These are phyloP conservation scores for Buathra laborator DNA, from an alignment of 2,888 invertebrate genomes.

Conservation along the genomic window DNA sequence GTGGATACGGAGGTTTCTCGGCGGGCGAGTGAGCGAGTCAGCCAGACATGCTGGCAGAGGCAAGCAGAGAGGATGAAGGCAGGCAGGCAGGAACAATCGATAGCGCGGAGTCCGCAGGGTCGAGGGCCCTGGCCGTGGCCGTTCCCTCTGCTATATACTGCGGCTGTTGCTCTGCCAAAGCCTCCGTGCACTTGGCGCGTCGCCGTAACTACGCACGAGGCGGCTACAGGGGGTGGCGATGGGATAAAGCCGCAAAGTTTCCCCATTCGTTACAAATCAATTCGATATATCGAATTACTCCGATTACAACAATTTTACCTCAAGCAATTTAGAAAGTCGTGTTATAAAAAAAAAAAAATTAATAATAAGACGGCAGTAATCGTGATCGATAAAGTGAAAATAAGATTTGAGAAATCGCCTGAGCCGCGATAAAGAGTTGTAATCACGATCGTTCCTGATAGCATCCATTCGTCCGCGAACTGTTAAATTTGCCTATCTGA, in stretches of 20 bases:
- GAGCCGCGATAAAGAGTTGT: no score
- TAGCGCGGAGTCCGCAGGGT: conserved; percentile 66
- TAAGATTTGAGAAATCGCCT: no score
- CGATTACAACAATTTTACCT: neutral
- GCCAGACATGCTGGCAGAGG: conserved; percentile 55
- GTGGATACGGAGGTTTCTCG: neutral
- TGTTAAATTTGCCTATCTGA: neutral
- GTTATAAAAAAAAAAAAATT: neutral
- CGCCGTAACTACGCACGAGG: conserved; percentile 39
- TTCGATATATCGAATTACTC: neutral
- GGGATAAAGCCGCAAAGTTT: conserved; percentile 6
- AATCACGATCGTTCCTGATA: no score
- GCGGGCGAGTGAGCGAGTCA: conserved; percentile 39
- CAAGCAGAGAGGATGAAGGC: conserved; percentile 61
- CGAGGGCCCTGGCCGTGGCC: conserved; percentile 66
- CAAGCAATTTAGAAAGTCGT: neutral
- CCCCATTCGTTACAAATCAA: conserved; percentile 8
- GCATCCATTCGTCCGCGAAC: no score
- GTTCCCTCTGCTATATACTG: conserved; percentile 60
- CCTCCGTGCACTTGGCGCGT: conserved; percentile 49
- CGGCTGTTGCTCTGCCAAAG: conserved; percentile 67
- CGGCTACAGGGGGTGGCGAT: conserved; percentile 25
- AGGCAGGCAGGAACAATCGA: conserved; percentile 67
- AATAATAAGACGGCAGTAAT: neutral
- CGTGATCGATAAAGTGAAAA: no score